phyloP scores from a whole-genome alignment of 2,113 vertebrate genomes.

The Cottus gobio region DNA sequence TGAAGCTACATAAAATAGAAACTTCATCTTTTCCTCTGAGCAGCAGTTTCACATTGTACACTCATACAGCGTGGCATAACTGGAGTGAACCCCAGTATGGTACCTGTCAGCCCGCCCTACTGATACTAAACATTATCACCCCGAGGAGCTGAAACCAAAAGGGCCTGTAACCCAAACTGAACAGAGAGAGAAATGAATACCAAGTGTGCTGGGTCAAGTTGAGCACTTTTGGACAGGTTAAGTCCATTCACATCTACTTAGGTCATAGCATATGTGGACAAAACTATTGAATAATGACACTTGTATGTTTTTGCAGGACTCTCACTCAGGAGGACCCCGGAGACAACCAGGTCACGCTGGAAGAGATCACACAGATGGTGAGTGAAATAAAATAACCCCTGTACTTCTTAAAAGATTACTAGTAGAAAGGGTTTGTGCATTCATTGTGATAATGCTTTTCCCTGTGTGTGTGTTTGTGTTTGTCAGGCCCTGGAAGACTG shows the following conservation, averaged over 20 bases:
- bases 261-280: not conserved
- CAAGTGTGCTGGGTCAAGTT: not conserved
- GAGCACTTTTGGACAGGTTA: not conserved
- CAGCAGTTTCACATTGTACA: not conserved
- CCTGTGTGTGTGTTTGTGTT: conserved; percentile 32
- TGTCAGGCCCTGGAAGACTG: conserved; percentile 84
- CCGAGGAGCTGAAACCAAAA: not conserved
- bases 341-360: conserved; percentile 92
- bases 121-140: not conserved
- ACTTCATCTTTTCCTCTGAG: not conserved
- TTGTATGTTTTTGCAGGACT: conserved; percentile 82
- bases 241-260: not conserved
- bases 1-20: not conserved
- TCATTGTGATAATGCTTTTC: conserved; percentile 2
- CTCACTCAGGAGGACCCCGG: conserved; percentile 94
- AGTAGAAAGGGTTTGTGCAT: not conserved
- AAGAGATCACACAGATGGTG: conserved; percentile 92
- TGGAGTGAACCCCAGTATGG: not conserved
- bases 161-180: not conserved
- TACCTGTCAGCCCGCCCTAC: not conserved
- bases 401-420: not conserved
- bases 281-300: not conserved
- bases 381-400: conserved; percentile 47
- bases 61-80: conserved; percentile 1
- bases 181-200: not conserved